These are phyloP conservation scores for Odocoileus virginianus DNA, from an alignment of 2,113 vertebrate genomes.

Conservation along the genomic window DNA sequence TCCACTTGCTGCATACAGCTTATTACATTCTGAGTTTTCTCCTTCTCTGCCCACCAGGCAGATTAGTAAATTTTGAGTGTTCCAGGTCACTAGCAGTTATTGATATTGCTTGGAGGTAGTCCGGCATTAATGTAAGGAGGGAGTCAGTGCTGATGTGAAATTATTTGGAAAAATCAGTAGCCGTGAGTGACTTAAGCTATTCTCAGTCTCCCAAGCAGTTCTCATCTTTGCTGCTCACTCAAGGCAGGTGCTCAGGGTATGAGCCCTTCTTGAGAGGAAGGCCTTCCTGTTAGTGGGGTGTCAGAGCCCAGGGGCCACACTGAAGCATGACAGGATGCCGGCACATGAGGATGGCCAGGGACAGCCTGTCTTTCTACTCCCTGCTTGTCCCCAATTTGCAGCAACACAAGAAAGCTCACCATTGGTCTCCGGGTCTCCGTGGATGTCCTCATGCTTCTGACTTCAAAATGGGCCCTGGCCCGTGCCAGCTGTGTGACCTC, in stretches of 20 bases:
- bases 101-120: neutral
- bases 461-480: neutral
- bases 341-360: neutral
- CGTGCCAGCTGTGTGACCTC: neutral
- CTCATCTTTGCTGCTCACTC: neutral
- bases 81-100: neutral
- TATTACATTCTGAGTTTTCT: neutral
- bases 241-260: no score
- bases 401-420: neutral
- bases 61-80: neutral
- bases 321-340: neutral
- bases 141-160: neutral
- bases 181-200: neutral
- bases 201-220: neutral
- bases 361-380: neutral
- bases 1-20: neutral
- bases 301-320: neutral
- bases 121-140: fast-evolving
- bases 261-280: neutral
- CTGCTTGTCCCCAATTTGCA: neutral
- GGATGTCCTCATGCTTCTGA: neutral
- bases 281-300: neutral
- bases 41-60: neutral
- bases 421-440: fast-evolving
- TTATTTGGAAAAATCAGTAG: neutral